Base-by-base conservation (phyloP, 2,888 invertebrate genomes). In the Ectemnius lituratus region DNA sequence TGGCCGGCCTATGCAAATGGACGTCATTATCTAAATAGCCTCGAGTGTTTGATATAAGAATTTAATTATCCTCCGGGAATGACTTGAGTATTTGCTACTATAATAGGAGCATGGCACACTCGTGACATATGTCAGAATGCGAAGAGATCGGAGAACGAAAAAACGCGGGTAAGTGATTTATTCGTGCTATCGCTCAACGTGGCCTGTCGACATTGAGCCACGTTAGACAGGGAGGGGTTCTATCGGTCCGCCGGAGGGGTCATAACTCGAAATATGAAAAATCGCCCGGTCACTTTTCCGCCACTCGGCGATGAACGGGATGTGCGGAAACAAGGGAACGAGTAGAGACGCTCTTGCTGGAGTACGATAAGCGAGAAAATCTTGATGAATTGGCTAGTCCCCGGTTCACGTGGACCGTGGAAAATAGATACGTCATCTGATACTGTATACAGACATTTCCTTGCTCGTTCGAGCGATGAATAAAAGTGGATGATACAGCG, bases 301-400 rank as follows among this genome's bases (percentile, higher is more conserved):
- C 0, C 6, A 57, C 49, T 14, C 20, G 66, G 11, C 37, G 37
- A 37, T 37, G 8, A 37, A 37, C 37, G 37, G 37, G 37, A 37
- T 37, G 11, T 11, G 37, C 8, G 37, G 37, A 37, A 37, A 37
- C 37, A 11, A 27, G 67, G 63, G 58, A 37, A 27, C 46, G 52
- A 47, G 49, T 49, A 57, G 47, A 37, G 45, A 11, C 23, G 64
- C 16, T 27, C 47, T 67, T 23, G 75, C 58, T 49, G n/a, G 62
- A 60, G 47, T 37, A 70, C 65, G 79, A 79, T 76, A 63, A 78
- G 66, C 71, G 65, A 57, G 63, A 37, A 70, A 75, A 82, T 82
- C 81, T 82, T 76, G 82, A 82, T 73, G 75, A 81, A 82, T 82
- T 62, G 82, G 64, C 67, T 75, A 67, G 69, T 80, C 59, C 67